Percentiles rank a stretch among this genome's conserved stretches.
Evolutionary conservation across 1,140 invertebrate species (phyloP).

Genomic region (Drosophila orena): DNA sequence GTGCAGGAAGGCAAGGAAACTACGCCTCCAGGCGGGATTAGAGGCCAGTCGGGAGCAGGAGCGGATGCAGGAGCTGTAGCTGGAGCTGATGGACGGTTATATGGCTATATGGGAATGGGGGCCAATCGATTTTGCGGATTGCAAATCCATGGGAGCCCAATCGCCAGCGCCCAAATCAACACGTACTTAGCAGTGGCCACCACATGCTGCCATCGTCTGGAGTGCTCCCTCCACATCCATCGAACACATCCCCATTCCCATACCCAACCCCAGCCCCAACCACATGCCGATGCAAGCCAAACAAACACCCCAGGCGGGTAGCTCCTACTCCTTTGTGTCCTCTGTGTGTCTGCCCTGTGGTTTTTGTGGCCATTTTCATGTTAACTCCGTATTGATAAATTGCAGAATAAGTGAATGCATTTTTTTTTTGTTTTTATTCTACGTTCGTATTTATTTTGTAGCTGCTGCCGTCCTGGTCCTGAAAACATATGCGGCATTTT

Average conservation of each 20-base stretch:
- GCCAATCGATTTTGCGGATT: slow-evolving; percentile 43
- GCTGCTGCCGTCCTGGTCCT: slow-evolving; percentile 20
- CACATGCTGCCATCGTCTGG: slow-evolving; percentile 39
- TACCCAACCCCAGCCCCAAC: background rate
- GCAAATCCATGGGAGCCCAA: slow-evolving; percentile 53
- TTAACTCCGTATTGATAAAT: slow-evolving; percentile 73
- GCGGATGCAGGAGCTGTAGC: background rate
- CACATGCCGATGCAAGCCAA: slow-evolving; percentile 21
- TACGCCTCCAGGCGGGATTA: slow-evolving; percentile 65
- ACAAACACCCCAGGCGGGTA: slow-evolving; percentile 37
- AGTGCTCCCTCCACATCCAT: background rate
- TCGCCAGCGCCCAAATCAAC: slow-evolving; percentile 73
- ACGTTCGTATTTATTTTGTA: slow-evolving; percentile 1
- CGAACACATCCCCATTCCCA: background rate
- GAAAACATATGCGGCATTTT: slow-evolving; percentile 69
- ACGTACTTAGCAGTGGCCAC: slow-evolving; percentile 74
- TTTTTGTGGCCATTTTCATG: slow-evolving; percentile 66
- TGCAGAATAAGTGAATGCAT: slow-evolving; percentile 76
- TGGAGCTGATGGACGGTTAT: slow-evolving; percentile 33
- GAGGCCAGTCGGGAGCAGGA: slow-evolving; percentile 33
- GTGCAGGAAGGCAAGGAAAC: slow-evolving; percentile 34
- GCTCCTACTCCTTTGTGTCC: slow-evolving; percentile 34
- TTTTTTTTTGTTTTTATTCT: slow-evolving; percentile 26
- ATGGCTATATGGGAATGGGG: slow-evolving; percentile 17
- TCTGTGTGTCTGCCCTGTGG: slow-evolving; percentile 48